A percentile compares a stretch with the other conserved stretches of the same genome.
Evolutionary conservation across 2,797 vertebrate genomes (phyloP).

Genomic region (Centroberyx gerrardi): DNA sequence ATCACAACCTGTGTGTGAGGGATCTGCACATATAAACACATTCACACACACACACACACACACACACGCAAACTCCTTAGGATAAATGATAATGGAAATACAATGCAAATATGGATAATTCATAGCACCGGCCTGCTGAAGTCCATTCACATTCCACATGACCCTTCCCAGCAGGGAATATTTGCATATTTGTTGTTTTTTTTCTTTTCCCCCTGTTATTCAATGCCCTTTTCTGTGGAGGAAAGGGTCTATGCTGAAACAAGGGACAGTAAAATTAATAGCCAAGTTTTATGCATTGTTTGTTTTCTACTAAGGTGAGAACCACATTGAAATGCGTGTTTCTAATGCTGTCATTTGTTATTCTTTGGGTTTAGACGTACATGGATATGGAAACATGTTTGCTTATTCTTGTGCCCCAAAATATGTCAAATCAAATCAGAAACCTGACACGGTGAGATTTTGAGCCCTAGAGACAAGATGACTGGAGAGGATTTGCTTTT

Average conservation of each 20-base stretch:
- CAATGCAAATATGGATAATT: constrained; percentile 29
- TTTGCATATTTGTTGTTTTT: background rate
- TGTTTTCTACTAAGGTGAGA: background rate
- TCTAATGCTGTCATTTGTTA: too few species aligned
- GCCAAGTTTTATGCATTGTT: background rate
- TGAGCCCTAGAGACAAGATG: too few species aligned
- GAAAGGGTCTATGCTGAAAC: too few species aligned
- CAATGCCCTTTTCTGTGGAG: too few species aligned
- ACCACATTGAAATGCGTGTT: background rate
- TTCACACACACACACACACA: background rate
- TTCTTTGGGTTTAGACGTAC: too few species aligned
- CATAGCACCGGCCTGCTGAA: background rate
- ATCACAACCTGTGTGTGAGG: constrained; percentile 1
- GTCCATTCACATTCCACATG: background rate
- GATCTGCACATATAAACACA: background rate
- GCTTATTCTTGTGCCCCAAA: too few species aligned
- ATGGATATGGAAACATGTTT: too few species aligned
- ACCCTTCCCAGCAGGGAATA: background rate
- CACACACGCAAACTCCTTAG: background rate
- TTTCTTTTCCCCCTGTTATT: background rate
- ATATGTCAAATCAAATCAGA: too few species aligned
- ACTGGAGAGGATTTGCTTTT: background rate
- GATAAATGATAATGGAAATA: constrained; percentile 22
- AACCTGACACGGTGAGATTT: too few species aligned
- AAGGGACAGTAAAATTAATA: too few species aligned